These are phyloP conservation scores for Phocoena sinus DNA, from an alignment of 2,113 vertebrate species.

Conservation along the genomic window DNA sequence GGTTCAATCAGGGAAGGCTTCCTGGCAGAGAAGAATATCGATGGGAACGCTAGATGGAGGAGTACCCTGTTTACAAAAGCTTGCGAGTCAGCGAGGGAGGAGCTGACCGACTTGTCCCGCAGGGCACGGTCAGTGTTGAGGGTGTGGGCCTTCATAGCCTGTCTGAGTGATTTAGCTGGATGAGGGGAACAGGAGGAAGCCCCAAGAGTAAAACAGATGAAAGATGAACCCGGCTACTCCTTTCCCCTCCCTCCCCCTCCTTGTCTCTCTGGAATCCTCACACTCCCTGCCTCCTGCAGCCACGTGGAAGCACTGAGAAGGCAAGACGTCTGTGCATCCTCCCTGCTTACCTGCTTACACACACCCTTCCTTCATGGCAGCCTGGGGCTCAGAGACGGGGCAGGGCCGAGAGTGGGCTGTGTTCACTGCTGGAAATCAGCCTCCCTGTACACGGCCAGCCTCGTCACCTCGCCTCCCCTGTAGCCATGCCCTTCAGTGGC, in stretches of 20 bases:
- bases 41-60: background rate
- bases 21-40: background rate
- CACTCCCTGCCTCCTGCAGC: background rate
- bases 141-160: background rate
- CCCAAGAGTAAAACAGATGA: background rate
- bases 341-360: background rate
- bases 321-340: background rate
- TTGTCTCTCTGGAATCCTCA: background rate
- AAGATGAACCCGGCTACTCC: background rate
- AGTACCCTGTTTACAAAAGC: background rate
- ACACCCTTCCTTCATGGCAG: background rate
- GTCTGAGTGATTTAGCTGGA: background rate
- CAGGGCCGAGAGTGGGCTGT: background rate
- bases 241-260: background rate
- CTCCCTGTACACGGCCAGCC: background rate
- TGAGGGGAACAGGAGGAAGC: background rate
- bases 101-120: background rate
- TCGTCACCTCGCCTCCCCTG: accelerated
- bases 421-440: too few relatives aligned
- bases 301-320: background rate
- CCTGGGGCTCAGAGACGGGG: background rate
- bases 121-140: background rate
- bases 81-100: background rate
- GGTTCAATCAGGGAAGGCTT: background rate
- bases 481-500: too few relatives aligned